A percentile compares a stretch with the other conserved stretches of the same genome.
These are phyloP conservation scores for Pelecanoides urinatrix DNA, from an alignment of 2,113 vertebrate genomes.

Conservation along the genomic window DNA sequence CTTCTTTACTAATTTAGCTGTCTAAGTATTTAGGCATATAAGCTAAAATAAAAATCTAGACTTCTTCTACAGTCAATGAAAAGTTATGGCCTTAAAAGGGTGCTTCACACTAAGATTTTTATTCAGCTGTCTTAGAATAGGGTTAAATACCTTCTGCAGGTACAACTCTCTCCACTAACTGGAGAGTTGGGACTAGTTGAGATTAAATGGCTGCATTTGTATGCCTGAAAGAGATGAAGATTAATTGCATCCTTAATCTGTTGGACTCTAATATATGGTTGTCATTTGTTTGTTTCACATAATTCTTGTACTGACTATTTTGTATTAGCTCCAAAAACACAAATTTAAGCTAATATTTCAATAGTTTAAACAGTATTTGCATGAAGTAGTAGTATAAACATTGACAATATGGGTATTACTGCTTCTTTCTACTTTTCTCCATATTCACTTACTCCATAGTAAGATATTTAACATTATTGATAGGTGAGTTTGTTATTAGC, in stretches of 20 bases:
- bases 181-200: background rate
- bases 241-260: background rate
- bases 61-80: background rate
- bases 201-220: background rate
- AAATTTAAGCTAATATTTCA: background rate
- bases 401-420: background rate
- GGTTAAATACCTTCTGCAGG: background rate
- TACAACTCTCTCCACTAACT: background rate
- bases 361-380: background rate
- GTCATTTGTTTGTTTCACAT: background rate
- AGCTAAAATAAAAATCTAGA: background rate
- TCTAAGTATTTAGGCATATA: background rate
- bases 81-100: background rate
- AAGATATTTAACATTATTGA: background rate
- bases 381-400: background rate
- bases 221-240: background rate
- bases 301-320: background rate
- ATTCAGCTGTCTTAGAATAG: background rate
- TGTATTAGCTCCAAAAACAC: background rate
- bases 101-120: background rate
- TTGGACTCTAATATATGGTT: background rate
- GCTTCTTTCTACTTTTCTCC: background rate
- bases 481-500: background rate
- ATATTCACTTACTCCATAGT: background rate
- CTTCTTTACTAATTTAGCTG: background rate